These are phyloP conservation scores for Oceanites oceanicus DNA, from an alignment of 2,113 vertebrate genomes.

Conservation along the genomic window DNA sequence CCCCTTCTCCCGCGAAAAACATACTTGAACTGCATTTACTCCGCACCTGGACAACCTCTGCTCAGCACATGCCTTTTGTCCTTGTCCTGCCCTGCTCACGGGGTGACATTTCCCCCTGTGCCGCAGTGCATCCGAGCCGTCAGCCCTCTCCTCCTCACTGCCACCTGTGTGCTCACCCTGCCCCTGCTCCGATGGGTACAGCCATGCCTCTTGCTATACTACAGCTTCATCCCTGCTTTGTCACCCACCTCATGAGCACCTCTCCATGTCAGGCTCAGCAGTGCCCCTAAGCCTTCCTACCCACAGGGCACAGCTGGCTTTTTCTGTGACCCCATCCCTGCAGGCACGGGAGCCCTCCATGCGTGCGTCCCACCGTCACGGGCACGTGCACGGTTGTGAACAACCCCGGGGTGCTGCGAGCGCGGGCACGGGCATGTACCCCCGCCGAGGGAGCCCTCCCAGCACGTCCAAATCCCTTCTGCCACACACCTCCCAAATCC, in stretches of 20 bases:
- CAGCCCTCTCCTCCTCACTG: neutral
- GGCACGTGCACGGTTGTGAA: rapidly evolving
- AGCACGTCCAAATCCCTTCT: neutral
- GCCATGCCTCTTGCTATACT: neutral
- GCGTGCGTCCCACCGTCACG: neutral
- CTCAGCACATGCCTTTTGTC: neutral
- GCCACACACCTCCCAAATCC: neutral
- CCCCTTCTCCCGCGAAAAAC: neutral
- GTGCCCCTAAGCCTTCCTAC: neutral
- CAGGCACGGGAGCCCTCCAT: neutral
- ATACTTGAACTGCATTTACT: neutral
- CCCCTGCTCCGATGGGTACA: neutral
- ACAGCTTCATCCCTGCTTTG: neutral
- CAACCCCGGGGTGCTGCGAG: rapidly evolving
- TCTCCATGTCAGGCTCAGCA: neutral
- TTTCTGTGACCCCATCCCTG: neutral
- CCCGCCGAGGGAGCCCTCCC: neutral
- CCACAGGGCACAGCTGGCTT: rapidly evolving
- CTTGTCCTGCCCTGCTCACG: neutral
- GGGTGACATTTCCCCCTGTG: neutral
- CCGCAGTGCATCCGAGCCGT: rapidly evolving
- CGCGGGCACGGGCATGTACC: rapidly evolving
- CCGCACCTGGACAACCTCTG: neutral
- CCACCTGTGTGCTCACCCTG: rapidly evolving
- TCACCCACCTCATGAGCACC: neutral